phyloP scores from a whole-genome alignment of 1,140 invertebrate genomes.

The Pseudomyrmex gracilis region DNA sequence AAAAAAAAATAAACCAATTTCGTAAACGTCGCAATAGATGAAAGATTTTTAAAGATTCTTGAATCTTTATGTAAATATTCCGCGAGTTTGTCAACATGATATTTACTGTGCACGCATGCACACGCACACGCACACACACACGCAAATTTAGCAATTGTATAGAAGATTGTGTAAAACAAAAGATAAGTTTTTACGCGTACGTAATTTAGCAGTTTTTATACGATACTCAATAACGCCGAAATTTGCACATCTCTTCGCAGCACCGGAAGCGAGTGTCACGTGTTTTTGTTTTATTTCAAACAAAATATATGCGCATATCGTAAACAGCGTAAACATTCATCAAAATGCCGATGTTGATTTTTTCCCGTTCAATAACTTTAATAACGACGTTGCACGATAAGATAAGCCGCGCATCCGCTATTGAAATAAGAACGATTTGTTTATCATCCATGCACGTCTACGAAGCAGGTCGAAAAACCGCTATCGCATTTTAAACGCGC shows the following conservation, averaged over 20 bases:
- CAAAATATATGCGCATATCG: too few relatives aligned
- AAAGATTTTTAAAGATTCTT: not conserved
- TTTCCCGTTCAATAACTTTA: not conserved
- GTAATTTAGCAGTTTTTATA: not conserved
- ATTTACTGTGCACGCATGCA: not conserved
- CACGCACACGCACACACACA: too few relatives aligned
- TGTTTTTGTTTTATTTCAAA: not conserved
- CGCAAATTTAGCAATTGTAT: not conserved
- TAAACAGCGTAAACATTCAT: not conserved
- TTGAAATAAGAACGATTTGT: slow-evolving; percentile 21
- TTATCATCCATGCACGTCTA: slow-evolving; percentile 4
- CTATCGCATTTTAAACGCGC: slow-evolving; percentile 14
- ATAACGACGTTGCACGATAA: slow-evolving; percentile 39
- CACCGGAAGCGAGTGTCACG: not conserved
- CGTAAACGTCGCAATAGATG: too few relatives aligned
- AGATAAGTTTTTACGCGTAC: slow-evolving; percentile 2
- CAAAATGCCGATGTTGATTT: slow-evolving; percentile 30
- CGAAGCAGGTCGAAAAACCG: slow-evolving; percentile 43
- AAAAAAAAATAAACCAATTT: too few relatives aligned
- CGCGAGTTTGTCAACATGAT: not conserved
- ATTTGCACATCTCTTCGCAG: not conserved
- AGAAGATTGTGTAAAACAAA: not conserved
- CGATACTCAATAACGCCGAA: not conserved
- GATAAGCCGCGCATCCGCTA: slow-evolving; percentile 34
- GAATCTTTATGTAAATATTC: not conserved